Conservation (phyloP, 2,797 vertebrate genomes). For the Eupleurogrammus muticus region DNA sequence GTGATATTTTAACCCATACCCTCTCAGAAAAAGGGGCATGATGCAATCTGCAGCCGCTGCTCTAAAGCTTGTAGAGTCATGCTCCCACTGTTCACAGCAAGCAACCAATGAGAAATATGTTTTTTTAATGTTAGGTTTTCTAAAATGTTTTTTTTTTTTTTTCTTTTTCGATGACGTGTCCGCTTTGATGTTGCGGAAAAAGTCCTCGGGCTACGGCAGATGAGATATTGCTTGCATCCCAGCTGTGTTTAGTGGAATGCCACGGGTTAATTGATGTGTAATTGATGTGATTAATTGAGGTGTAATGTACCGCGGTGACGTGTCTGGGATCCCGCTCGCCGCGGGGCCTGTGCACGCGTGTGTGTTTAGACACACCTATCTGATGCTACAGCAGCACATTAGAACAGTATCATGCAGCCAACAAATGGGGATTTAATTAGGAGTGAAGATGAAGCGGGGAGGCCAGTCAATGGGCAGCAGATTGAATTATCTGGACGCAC, state of each 20-base stretch:
- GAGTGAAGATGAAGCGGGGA: slow-evolving; percentile 79
- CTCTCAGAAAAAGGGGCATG: too few relatives aligned
- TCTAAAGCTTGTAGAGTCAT: not conserved
- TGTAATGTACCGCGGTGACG: slow-evolving; percentile 80
- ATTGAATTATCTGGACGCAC: slow-evolving; percentile 85
- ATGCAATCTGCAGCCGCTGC: too few relatives aligned
- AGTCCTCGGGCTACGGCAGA: slow-evolving; percentile 59
- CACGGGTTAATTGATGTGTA: slow-evolving; percentile 84
- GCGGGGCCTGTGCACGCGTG: slow-evolving; percentile 29
- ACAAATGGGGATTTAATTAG: slow-evolving; percentile 88
- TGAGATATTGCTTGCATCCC: slow-evolving; percentile 44
- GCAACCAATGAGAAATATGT: slow-evolving; percentile 35
- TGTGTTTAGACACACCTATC: slow-evolving; percentile 46
- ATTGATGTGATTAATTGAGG: slow-evolving; percentile 87
- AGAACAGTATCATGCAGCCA: slow-evolving; percentile 82
- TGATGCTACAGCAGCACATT: slow-evolving; percentile 80
- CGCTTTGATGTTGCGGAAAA: slow-evolving; percentile 67
- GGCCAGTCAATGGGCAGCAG: slow-evolving; percentile 83
- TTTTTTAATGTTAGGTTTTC: slow-evolving; percentile 54
- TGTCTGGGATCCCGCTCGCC: slow-evolving; percentile 61
- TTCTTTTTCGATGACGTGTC: slow-evolving; percentile 51
- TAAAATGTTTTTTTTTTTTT: slow-evolving; percentile 50
- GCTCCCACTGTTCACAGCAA: slow-evolving; percentile 18
- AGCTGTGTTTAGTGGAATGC: slow-evolving; percentile 74
- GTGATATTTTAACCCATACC: too few relatives aligned